Evolutionary conservation across 2,888 invertebrate genomes (phyloP).

Genomic region (Holacanthella duospinosa): DNA sequence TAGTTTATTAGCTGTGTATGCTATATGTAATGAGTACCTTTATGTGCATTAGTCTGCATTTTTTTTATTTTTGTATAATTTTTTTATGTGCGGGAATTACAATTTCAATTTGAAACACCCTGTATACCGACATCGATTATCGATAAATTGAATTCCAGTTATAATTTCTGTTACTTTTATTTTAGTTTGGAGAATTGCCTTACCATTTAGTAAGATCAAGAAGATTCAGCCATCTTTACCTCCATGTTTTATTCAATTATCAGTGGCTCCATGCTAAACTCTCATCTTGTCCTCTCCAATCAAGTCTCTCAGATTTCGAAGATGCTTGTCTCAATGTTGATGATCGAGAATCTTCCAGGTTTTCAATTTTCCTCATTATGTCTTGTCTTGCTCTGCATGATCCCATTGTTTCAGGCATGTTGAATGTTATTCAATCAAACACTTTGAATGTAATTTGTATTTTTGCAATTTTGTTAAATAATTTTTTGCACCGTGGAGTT

Average conservation of each 20-base stretch:
- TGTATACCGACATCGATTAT: too few species aligned
- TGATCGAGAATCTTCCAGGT: conserved; percentile 69
- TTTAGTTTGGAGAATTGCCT: conserved; percentile 84
- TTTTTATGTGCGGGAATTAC: too few species aligned
- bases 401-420: background rate
- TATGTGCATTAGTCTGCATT: too few species aligned
- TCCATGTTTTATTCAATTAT: conserved; percentile 90
- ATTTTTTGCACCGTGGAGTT: background rate
- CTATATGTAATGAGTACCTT: too few species aligned
- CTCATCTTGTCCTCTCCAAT: conserved; percentile 87
- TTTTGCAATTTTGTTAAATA: background rate
- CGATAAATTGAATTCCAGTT: background rate
- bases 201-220: conserved; percentile 86
- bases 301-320: conserved; percentile 89
- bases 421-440: too few species aligned
- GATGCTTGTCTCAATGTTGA: conserved; percentile 75
- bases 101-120: too few species aligned
- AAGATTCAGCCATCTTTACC: conserved; percentile 78
- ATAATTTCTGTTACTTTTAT: background rate
- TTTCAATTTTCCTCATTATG: too few species aligned
- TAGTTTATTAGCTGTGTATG: too few species aligned
- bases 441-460: background rate
- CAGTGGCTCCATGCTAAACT: conserved; percentile 95
- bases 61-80: too few species aligned
- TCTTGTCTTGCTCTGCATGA: background rate